phyloP scores from a whole-genome alignment of 2,888 invertebrate species.

The Anthoptus insignis region DNA sequence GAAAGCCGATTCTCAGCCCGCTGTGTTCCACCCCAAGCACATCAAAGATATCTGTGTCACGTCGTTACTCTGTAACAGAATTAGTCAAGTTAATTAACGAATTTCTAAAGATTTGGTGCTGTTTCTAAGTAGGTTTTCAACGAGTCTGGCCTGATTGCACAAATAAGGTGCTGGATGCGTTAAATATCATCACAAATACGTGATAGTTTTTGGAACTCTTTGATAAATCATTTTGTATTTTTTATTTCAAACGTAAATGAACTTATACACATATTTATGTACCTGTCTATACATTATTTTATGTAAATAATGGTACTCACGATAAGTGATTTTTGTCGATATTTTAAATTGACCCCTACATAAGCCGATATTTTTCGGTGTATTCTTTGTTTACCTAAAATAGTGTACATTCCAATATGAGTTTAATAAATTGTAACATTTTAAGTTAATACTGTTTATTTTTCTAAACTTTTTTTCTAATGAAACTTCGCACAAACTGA shows the following conservation, averaged over 20 bases:
- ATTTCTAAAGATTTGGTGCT: slow-evolving; percentile 22
- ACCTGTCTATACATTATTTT: background rate
- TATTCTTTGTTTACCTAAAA: no score
- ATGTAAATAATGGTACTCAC: background rate
- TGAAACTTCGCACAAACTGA: slow-evolving; percentile 2
- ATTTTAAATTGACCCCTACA: no score
- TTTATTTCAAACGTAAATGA: background rate
- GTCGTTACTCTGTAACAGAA: no score
- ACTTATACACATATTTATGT: background rate
- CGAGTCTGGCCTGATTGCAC: background rate
- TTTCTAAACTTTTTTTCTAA: background rate
- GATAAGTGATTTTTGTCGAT: background rate
- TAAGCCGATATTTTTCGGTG: no score
- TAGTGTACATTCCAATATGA: slow-evolving; percentile 10
- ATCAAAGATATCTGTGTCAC: no score
- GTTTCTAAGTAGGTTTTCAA: slow-evolving; percentile 11
- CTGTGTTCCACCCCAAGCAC: no score
- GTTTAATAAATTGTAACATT: background rate
- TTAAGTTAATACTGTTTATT: background rate
- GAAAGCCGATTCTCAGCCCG: no score
- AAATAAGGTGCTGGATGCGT: background rate
- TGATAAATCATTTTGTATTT: background rate
- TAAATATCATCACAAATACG: background rate
- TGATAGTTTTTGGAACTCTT: background rate
- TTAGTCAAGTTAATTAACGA: no score